Conservation (phyloP, 2,113 vertebrate species). For the Camarhynchus parvulus region DNA sequence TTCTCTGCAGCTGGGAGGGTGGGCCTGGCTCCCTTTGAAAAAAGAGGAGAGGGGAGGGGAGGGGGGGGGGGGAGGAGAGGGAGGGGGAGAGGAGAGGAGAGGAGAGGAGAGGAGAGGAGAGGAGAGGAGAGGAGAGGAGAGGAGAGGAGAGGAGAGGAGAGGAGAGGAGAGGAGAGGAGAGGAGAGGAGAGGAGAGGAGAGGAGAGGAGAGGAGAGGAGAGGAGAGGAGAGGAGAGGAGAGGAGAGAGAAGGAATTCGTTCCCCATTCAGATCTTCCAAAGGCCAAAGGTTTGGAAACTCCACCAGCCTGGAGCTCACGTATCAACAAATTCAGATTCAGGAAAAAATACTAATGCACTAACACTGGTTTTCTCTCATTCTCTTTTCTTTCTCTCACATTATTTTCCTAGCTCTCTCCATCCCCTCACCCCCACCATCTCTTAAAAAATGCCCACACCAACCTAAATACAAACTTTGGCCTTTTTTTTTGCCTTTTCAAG, state of each 20-base stretch:
- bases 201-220: background rate
- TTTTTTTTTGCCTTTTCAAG: background rate
- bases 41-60: background rate
- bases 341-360: background rate
- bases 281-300: background rate
- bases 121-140: background rate
- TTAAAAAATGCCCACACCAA: background rate
- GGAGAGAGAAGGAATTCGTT: background rate
- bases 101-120: too few relatives aligned
- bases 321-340: background rate
- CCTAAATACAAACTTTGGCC: background rate
- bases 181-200: too few relatives aligned
- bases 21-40: background rate
- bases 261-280: background rate
- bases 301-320: background rate
- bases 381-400: background rate
- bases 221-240: rapidly evolving
- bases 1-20: background rate
- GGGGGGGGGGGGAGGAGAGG: too few relatives aligned
- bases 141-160: too few relatives aligned
- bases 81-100: too few relatives aligned
- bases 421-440: rapidly evolving
- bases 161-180: too few relatives aligned
- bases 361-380: background rate
- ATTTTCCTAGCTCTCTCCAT: background rate